Base-by-base conservation (phyloP, 2,113 vertebrate species). In the Laticauda laticaudata region DNA sequence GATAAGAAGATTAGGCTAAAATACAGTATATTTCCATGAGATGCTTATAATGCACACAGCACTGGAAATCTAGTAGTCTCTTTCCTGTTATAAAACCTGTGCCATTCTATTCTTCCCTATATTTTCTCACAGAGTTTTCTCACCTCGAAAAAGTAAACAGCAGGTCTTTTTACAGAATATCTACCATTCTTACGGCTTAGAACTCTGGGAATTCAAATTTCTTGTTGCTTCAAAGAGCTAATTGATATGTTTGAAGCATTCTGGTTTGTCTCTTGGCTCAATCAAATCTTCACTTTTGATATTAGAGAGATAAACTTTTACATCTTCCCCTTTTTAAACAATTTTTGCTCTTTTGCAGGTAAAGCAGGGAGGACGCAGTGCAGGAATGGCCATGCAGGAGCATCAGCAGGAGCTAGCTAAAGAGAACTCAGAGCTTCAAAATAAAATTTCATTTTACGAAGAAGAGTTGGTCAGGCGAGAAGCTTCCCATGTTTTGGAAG, bases 391-490 rank as follows among this genome's bases (percentile, higher is more conserved):
- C 39, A 95, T 98, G 0, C 90, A 96, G 0, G 99, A 99, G 64
- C 98, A 98, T 54, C 99, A 99, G 94, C 99, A 99, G 93, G 99
- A 99, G 94, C 97, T 99, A 95, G 98, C 98, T 88, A 98, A 98
- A 94, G 96, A 99, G 64, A 99, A 98, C 95, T 98, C 98, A 0
- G 99, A 99, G 95, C 98, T 99, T 0, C 99, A 99, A 95, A 99
- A 99, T 96, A 99, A 99, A 95, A 98, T 98, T 56, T 94, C 99
- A 64, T 99, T 98, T 95, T 99, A 99, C 11, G 99, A 99, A 96
- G 99, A 99, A 95, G 99, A 99, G 94, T 91, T 99, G 93, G 98
- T 99, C 91, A 97, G 98, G 34, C 98, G 98, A 12, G 99, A 99
- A 97, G 98, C 98, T 0, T 97, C 98, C 21, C 98, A 99, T 29